A percentile compares a stretch with the other conserved stretches of the same genome.
Conservation (phyloP, 1,140 invertebrate species). For the Zaprionus gabonicus region DNA sequence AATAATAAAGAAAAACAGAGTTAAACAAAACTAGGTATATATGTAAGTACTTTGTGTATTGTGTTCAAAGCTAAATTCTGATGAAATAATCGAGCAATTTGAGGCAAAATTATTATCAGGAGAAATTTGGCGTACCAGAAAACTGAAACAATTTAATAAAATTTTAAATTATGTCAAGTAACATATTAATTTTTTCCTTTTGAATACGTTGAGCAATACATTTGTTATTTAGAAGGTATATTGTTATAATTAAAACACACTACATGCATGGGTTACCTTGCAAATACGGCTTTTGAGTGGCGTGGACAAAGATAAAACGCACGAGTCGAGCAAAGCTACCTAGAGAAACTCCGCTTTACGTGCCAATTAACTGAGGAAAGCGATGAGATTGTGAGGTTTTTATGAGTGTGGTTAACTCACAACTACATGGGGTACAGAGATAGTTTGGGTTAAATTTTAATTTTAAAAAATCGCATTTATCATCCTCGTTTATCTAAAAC, state of each 20-base stretch:
- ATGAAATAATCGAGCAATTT: not conserved
- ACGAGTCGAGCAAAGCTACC: not conserved
- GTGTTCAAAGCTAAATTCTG: not conserved
- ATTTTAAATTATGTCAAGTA: not conserved
- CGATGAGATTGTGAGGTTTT: not conserved
- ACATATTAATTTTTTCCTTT: not conserved
- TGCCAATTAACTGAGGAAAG: not conserved
- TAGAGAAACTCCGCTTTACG: not conserved
- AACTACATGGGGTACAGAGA: not conserved
- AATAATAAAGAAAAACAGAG: not conserved
- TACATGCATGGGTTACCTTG: not conserved
- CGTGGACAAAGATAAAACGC: not conserved
- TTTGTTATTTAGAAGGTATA: not conserved
- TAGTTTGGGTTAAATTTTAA: not conserved
- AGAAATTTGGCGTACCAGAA: not conserved
- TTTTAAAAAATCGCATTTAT: not conserved
- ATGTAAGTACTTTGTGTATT: not conserved
- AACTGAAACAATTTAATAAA: not conserved
- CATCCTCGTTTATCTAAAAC: not conserved
- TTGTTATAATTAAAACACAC: not conserved
- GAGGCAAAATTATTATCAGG: not conserved
- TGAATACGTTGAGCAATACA: not conserved
- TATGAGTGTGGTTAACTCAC: not conserved
- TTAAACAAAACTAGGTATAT: not conserved
- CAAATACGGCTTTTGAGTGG: not conserved